These are phyloP conservation scores for Sesia bembeciformis DNA, from an alignment of 2,888 invertebrate genomes.

Conservation along the genomic window DNA sequence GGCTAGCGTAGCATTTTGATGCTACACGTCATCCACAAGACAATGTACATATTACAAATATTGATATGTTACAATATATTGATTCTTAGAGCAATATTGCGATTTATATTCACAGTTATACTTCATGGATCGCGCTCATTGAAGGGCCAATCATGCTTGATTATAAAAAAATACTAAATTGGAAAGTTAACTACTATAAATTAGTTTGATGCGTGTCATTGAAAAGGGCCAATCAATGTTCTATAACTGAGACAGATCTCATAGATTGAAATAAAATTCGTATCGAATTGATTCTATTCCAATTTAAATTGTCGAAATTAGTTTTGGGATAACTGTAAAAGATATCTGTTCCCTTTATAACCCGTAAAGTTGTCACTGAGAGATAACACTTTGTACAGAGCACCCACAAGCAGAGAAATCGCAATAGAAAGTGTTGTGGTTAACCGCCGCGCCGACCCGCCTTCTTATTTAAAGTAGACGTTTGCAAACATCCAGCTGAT, in stretches of 20 bases:
- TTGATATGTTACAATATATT: too few species aligned
- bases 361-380: not conserved
- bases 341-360: too few species aligned
- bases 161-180: too few species aligned
- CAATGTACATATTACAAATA: too few species aligned
- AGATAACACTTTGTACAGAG: conserved; percentile 17
- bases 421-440: conserved; percentile 52
- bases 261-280: not conserved
- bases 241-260: not conserved
- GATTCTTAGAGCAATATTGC: too few species aligned
- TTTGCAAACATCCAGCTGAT: conserved; percentile 9
- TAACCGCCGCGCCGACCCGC: conserved; percentile 35
- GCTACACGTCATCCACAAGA: too few species aligned
- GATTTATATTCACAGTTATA: too few species aligned
- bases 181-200: too few species aligned
- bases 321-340: too few species aligned
- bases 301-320: not conserved
- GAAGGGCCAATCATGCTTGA: too few species aligned
- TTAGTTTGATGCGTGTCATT: not conserved
- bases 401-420: conserved; percentile 40
- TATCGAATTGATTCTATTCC: not conserved
- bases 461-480: conserved; percentile 56
- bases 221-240: not conserved
- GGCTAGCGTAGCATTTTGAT: too few species aligned
- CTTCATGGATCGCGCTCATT: too few species aligned